These are phyloP conservation scores for Gorsachius magnificus DNA, from an alignment of 2,797 vertebrate species.

Conservation along the genomic window DNA sequence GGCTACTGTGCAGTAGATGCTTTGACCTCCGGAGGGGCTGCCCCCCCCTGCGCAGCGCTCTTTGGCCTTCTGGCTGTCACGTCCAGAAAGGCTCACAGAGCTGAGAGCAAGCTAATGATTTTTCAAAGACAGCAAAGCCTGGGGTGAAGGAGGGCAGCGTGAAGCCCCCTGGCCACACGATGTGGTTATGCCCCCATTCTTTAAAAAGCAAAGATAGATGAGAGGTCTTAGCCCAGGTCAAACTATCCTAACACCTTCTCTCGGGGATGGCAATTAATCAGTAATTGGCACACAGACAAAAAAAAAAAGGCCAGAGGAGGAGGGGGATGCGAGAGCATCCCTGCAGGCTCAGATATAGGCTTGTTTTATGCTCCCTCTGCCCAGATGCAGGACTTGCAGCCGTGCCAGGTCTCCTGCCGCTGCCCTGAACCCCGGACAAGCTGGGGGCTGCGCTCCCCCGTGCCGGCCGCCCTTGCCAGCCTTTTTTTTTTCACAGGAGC, in stretches of 20 bases:
- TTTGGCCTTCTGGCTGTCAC: neutral
- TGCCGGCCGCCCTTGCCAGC: accelerated
- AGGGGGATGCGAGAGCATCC: neutral
- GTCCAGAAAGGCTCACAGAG: neutral
- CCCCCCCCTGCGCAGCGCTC: neutral
- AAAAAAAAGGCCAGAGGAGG: neutral
- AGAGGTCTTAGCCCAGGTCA: neutral
- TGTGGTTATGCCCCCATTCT: neutral
- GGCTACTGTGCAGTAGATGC: neutral
- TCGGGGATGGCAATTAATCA: neutral
- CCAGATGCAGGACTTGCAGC: neutral
- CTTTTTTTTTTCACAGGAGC: neutral
- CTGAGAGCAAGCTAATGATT: neutral
- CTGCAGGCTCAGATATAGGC: neutral
- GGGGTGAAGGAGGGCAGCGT: neutral
- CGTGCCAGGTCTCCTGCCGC: neutral
- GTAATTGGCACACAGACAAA: neutral
- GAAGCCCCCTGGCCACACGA: neutral
- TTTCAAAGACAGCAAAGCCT: neutral
- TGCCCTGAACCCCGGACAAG: neutral
- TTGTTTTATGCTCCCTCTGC: neutral
- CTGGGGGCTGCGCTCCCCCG: accelerated
- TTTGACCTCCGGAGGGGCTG: neutral
- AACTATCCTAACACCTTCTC: neutral
- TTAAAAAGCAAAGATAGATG: neutral